A percentile compares a stretch with the other conserved stretches of the same genome.
These are phyloP conservation scores for Drosophila azteca DNA, from an alignment of 1,140 invertebrate species.

Conservation along the genomic window DNA sequence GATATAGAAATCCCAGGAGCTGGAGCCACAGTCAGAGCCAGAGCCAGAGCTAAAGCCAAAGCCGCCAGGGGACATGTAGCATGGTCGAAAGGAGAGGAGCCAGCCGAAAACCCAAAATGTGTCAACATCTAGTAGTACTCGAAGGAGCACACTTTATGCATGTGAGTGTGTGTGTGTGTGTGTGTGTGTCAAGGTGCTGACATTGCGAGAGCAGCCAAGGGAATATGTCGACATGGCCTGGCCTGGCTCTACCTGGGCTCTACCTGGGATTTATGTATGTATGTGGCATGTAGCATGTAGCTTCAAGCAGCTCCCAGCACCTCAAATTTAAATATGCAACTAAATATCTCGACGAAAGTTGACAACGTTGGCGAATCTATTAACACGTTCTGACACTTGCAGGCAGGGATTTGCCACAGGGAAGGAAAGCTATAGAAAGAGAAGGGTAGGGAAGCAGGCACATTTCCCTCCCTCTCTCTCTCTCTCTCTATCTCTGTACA, in stretches of 20 bases:
- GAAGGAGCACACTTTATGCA: neutral
- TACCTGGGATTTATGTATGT: too few relatives aligned
- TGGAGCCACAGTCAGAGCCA: conserved; percentile 24
- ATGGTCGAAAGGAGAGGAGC: neutral
- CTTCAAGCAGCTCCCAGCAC: neutral
- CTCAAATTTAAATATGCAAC: conserved; percentile 76
- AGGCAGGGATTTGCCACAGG: conserved; percentile 12
- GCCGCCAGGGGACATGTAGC: conserved; percentile 12
- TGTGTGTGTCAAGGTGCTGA: conserved; percentile 3
- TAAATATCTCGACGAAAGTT: conserved; percentile 51
- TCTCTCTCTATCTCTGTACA: conserved; percentile 20
- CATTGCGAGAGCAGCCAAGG: neutral
- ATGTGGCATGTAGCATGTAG: neutral
- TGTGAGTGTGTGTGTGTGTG: too few relatives aligned
- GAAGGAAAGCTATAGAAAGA: neutral
- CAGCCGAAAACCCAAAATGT: conserved; percentile 36
- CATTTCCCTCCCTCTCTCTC: too few relatives aligned
- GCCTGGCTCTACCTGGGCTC: neutral
- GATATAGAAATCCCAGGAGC: conserved; percentile 47
- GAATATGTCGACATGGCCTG: conserved; percentile 6
- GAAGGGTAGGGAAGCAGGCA: too few relatives aligned
- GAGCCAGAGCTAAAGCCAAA: conserved; percentile 12
- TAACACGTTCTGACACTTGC: conserved; percentile 75
- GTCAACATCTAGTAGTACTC: conserved; percentile 32
- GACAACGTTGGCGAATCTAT: conserved; percentile 66